Evolutionary conservation across 1,140 invertebrate species (phyloP).

Genomic region (Sesamia nonagrioides): DNA sequence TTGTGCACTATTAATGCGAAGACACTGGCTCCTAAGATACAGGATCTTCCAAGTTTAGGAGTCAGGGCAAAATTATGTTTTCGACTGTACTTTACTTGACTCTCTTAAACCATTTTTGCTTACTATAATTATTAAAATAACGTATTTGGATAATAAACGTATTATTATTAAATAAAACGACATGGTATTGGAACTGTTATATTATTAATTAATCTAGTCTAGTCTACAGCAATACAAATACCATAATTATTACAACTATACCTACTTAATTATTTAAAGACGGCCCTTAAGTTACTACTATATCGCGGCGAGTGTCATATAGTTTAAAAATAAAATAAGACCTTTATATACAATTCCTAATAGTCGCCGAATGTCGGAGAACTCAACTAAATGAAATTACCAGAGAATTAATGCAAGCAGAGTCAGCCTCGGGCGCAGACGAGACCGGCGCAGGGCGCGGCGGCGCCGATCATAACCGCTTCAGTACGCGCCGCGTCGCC

Average conservation of each 20-base stretch:
- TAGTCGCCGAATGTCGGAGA: background rate
- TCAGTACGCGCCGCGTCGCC: conserved; percentile 74
- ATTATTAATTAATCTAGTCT: conserved; percentile 9
- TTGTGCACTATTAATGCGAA: no score
- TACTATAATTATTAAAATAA: no score
- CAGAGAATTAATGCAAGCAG: background rate
- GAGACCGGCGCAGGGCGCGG: background rate
- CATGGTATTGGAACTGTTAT: background rate
- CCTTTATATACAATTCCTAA: conserved; percentile 13
- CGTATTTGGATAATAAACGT: no score
- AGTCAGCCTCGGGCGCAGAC: background rate
- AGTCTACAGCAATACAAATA: conserved; percentile 37
- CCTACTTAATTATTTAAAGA: conserved; percentile 1
- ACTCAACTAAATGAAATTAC: background rate
- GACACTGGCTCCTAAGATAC: no score
- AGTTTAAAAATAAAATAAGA: background rate
- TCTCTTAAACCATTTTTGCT: no score
- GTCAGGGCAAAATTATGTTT: no score
- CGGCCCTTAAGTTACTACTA: conserved; percentile 1
- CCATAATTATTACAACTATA: conserved; percentile 31
- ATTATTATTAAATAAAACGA: background rate
- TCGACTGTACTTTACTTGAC: no score
- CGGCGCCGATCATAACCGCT: conserved; percentile 73
- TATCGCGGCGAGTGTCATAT: background rate
- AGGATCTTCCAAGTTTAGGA: no score